phyloP scores from a whole-genome alignment of 2,888 invertebrate species.

The Disparrhopalites patrizii region DNA sequence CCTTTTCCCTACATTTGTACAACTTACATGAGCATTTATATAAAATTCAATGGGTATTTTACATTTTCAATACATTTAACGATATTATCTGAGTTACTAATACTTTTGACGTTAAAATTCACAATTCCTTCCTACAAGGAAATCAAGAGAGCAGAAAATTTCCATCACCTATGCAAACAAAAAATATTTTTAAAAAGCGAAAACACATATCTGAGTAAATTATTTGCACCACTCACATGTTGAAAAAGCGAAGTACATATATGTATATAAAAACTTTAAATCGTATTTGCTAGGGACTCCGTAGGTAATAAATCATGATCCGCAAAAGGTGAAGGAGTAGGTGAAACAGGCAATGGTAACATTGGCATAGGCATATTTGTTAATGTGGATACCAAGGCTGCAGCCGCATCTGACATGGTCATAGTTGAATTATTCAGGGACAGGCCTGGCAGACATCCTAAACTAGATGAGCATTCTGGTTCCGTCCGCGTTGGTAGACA shows the following conservation, averaged over 20 bases:
- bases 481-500: neutral
- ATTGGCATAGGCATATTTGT: slow-evolving; percentile 17
- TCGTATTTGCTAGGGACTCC: neutral
- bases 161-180: neutral
- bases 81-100: too few species aligned
- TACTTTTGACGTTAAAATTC: too few species aligned
- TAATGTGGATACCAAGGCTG: slow-evolving; percentile 14
- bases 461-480: slow-evolving; percentile 4
- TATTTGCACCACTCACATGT: too few species aligned
- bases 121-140: too few species aligned
- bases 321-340: slow-evolving; percentile 12
- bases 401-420: neutral
- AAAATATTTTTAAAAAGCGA: neutral
- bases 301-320: slow-evolving; percentile 21
- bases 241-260: too few species aligned
- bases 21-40: too few species aligned
- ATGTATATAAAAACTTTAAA: neutral
- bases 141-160: neutral
- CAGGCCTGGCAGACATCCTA: neutral
- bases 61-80: too few species aligned
- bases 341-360: slow-evolving; percentile 20
- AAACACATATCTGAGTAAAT: too few species aligned
- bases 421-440: neutral
- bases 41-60: too few species aligned
- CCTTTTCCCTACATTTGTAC: too few species aligned